Evolutionary conservation across 2,113 vertebrate species (phyloP).

Genomic region (Eleginops maclovinus): DNA sequence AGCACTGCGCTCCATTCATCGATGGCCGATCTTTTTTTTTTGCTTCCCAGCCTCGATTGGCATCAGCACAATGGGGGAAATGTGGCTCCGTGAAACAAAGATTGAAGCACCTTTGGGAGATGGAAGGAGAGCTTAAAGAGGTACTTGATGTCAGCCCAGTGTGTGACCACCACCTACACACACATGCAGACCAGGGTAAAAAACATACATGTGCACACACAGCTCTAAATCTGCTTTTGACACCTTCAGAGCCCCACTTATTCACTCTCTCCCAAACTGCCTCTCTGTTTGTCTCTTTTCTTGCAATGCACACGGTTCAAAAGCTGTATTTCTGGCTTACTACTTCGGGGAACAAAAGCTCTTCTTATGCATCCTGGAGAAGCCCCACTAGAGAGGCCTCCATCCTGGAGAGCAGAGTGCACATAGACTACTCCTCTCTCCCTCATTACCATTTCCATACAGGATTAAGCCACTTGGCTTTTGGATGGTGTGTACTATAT

Average conservation of each 20-base stretch:
- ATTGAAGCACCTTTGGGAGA: constrained; percentile 85
- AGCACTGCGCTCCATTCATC: background rate
- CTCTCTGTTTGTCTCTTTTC: constrained; percentile 66
- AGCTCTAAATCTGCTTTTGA: constrained; percentile 77
- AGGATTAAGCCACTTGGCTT: constrained; percentile 87
- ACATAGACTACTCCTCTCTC: constrained; percentile 78
- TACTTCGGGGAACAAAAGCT: constrained; percentile 89
- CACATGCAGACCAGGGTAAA: constrained; percentile 60
- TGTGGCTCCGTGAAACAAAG: constrained; percentile 84
- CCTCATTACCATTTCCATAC: constrained; percentile 93
- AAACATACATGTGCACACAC: constrained; percentile 42
- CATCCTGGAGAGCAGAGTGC: constrained; percentile 78
- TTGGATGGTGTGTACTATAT: constrained; percentile 77
- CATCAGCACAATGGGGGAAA: constrained; percentile 67
- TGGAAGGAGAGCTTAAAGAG: constrained; percentile 81
- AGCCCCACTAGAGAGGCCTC: constrained; percentile 87
- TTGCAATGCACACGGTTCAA: constrained; percentile 79
- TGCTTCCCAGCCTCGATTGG: constrained; percentile 74
- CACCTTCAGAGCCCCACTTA: constrained; percentile 69
- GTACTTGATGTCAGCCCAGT: constrained; percentile 75
- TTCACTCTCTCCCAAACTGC: constrained; percentile 66
- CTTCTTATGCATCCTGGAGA: constrained; percentile 86
- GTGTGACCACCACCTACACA: constrained; percentile 51
- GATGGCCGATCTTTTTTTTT: constrained; percentile 4
- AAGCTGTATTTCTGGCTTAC: constrained; percentile 87